phyloP scores from a whole-genome alignment of 2,113 vertebrate species.

The Clarias macrocephalus region DNA sequence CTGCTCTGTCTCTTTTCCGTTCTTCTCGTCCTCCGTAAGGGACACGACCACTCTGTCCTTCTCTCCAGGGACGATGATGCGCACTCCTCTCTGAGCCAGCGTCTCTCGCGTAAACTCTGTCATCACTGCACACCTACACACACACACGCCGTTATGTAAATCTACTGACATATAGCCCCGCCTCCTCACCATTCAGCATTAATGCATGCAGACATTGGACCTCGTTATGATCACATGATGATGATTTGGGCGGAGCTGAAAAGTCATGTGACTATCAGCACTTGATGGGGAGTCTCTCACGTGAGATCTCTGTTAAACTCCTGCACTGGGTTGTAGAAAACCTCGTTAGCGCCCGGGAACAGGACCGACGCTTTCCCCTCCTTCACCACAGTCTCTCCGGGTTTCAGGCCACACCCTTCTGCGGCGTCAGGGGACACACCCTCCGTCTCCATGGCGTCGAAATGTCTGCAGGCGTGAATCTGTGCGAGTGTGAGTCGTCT shows the following conservation, averaged over 20 bases:
- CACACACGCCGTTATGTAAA: background rate
- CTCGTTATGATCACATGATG: background rate
- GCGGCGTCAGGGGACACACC: slow-evolving; percentile 54
- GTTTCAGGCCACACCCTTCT: slow-evolving; percentile 47
- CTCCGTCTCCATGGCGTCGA: slow-evolving; percentile 63
- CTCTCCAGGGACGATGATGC: slow-evolving; percentile 81
- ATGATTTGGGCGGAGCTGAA: background rate
- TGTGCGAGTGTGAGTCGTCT: background rate
- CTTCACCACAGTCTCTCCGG: slow-evolving; percentile 74
- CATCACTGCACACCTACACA: slow-evolving; percentile 84
- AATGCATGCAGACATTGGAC: background rate
- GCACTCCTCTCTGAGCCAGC: slow-evolving; percentile 78
- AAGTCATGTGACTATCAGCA: background rate
- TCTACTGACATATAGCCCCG: background rate
- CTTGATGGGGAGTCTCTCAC: slow-evolving; percentile 67
- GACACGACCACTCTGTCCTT: slow-evolving; percentile 72
- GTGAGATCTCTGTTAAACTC: slow-evolving; percentile 92
- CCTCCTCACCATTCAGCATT: background rate
- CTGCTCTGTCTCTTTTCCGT: background rate
- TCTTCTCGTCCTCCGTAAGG: slow-evolving; percentile 65
- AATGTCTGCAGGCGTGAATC: background rate
- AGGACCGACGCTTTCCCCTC: slow-evolving; percentile 83
- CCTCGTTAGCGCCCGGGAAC: slow-evolving; percentile 86
- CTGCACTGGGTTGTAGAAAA: slow-evolving; percentile 93
- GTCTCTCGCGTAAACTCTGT: slow-evolving; percentile 85